Evolutionary conservation across 2,888 invertebrate genomes (phyloP).

Genomic region (Drosophila nr. medialis): DNA sequence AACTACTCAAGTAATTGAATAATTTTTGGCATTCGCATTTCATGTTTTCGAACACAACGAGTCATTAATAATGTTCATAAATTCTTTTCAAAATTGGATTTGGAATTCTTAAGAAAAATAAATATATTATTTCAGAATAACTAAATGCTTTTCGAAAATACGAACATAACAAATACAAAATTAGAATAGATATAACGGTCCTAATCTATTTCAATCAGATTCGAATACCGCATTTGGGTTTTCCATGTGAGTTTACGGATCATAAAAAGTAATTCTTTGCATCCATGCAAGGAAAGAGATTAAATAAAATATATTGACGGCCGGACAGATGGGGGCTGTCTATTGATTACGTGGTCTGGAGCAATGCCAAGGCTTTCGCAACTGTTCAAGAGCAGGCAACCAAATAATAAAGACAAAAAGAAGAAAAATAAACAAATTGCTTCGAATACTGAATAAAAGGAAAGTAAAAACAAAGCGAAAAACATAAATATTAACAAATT

Average conservation of each 20-base stretch:
- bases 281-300: neutral
- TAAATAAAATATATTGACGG: too few relatives aligned
- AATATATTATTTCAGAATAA: slow-evolving; percentile 24
- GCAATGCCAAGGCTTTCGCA: slow-evolving; percentile 72
- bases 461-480: slow-evolving; percentile 10
- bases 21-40: neutral
- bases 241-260: neutral
- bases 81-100: slow-evolving; percentile 25
- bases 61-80: slow-evolving; percentile 28
- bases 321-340: too few relatives aligned
- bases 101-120: slow-evolving; percentile 16
- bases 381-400: slow-evolving; percentile 39
- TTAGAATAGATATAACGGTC: neutral
- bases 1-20: slow-evolving; percentile 21
- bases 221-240: neutral
- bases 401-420: neutral
- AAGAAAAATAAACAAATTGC: slow-evolving; percentile 3
- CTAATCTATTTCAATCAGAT: neutral
- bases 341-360: slow-evolving; percentile 73
- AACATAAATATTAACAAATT: slow-evolving; percentile 50
- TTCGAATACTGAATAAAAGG: neutral
- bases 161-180: neutral
- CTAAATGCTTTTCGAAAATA: slow-evolving; percentile 11
- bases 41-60: neutral
- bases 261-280: neutral